Conservation (phyloP, 1,140 invertebrate species). For the Sycophaga agraensis region DNA sequence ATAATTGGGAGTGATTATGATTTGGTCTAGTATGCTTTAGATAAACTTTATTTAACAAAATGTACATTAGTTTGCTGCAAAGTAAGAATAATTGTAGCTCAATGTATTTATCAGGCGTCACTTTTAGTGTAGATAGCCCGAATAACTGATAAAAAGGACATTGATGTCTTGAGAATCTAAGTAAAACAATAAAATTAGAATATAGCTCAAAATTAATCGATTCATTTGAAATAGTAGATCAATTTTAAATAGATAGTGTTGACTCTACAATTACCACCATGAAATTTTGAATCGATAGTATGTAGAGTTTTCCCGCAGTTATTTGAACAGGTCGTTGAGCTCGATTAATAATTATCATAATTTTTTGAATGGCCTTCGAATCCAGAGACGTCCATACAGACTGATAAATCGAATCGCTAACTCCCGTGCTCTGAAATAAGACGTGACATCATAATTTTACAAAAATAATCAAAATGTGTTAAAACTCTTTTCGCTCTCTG, state of each 20-base stretch:
- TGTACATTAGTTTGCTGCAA: too few species aligned
- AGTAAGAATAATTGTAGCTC: too few species aligned
- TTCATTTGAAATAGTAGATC: too few species aligned
- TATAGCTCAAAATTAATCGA: too few species aligned
- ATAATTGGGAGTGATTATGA: too few species aligned
- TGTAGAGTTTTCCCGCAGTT: constrained; percentile 19
- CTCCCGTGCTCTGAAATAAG: constrained; percentile 8
- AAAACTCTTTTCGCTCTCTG: neutral
- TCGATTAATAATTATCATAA: constrained; percentile 12
- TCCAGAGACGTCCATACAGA: constrained; percentile 1
- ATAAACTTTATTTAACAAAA: too few species aligned
- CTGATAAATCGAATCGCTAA: constrained; percentile 2
- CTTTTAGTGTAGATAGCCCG: constrained; percentile 17
- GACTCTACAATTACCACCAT: constrained; percentile 22
- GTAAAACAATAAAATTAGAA: neutral
- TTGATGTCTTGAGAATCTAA: constrained; percentile 28
- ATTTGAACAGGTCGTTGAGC: constrained; percentile 9
- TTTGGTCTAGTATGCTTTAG: too few species aligned
- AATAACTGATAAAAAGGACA: constrained; percentile 21
- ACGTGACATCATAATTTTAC: neutral
- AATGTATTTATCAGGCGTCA: too few species aligned
- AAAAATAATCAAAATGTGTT: too few species aligned
- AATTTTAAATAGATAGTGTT: too few species aligned
- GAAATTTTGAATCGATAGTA: constrained; percentile 24
- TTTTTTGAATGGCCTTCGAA: neutral